Percentiles rank a stretch among this genome's conserved stretches.
phyloP scores from a whole-genome alignment of 1,140 invertebrate species.

The Apocrypta bakeri region DNA sequence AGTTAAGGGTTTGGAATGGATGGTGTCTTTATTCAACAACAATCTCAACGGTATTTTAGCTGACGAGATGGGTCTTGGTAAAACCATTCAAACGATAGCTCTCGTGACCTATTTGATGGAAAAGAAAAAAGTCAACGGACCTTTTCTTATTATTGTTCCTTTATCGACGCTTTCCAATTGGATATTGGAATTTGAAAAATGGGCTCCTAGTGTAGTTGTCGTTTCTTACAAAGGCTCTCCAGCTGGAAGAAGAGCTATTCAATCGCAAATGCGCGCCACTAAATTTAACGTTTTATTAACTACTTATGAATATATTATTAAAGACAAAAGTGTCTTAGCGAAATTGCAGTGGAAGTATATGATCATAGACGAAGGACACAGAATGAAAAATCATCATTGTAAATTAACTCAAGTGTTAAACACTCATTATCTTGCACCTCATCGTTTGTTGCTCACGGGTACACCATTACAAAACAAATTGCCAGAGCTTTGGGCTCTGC shows the following conservation, averaged over 20 bases:
- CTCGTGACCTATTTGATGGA: slow-evolving; percentile 99
- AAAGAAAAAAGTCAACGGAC: slow-evolving; percentile 97
- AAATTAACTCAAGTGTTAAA: slow-evolving; percentile 98
- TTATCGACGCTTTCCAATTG: slow-evolving; percentile 98
- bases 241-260: slow-evolving; percentile 86
- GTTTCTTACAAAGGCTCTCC: slow-evolving; percentile 97
- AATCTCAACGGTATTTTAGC: slow-evolving; percentile 98
- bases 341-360: slow-evolving; percentile 99
- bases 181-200: slow-evolving; percentile 99
- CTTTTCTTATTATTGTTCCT: slow-evolving; percentile 97
- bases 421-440: slow-evolving; percentile 96
- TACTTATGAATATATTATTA: slow-evolving; percentile 99
- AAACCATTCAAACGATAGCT: slow-evolving; percentile 97
- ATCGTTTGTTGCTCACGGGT: slow-evolving; percentile 95
- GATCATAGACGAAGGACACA: slow-evolving; percentile 99
- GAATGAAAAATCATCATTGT: slow-evolving; percentile 99
- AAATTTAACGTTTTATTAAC: slow-evolving; percentile 99
- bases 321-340: slow-evolving; percentile 96
- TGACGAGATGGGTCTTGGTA: slow-evolving; percentile 98
- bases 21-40: slow-evolving; percentile 99
- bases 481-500: slow-evolving; percentile 97
- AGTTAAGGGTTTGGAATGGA: slow-evolving; percentile 97
- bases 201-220: slow-evolving; percentile 95
- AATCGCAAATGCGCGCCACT: slow-evolving; percentile 90
- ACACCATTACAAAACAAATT: slow-evolving; percentile 98